Evolutionary conservation across 2,797 vertebrate genomes (phyloP), one percentile per base, ranked within the genome.

Genomic region (Epinephelus coioides): DNA sequence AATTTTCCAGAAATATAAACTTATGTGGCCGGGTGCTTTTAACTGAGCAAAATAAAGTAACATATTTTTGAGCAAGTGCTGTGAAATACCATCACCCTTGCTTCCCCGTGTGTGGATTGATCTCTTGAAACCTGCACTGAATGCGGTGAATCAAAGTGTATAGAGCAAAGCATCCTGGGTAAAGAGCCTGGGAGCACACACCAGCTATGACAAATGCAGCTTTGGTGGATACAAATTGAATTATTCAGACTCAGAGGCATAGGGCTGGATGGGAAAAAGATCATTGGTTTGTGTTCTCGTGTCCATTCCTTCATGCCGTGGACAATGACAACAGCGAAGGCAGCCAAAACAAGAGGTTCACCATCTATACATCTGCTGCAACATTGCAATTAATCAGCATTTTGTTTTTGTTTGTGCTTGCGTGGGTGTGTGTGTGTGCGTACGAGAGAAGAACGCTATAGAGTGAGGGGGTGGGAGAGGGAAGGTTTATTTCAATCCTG

Each of bases 171-270:
- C 86, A 89, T 93, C 49, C 61, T 90, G 89, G 92, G 86, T 79
- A 89, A 85, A 86, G 73, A 74, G 86, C 86, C 89, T 10, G 74
- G 51, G 77, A 90, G 87, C 79, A 79, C 54, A 85, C 57, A 80
- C 51, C 82, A 76, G 81, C 83, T 81, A 81, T 92, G 90, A 92
- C 86, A 90, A 92, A 92, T 93, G 89, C 68, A 79, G 83, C 89
- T 91, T 93, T 80, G 78, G 90, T 88, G 83, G 90, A 91, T 90
- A 93, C 88, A 93, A 92, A 94, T 92, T 89, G 87, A 92, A 93
- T 93, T 90, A 92, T 94, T 93, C 85, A 85, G 85, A 89, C 88
- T 86, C 74, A 65, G 83, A 84, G 83, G 89, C 88, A 89, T 71
- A 56, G 78, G 75, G 73, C 84, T 76, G 77, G 86, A 90, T 86